Percentiles rank a stretch among this genome's conserved stretches.
Conservation (phyloP, 1,140 invertebrate genomes). For the Samia ricini region DNA sequence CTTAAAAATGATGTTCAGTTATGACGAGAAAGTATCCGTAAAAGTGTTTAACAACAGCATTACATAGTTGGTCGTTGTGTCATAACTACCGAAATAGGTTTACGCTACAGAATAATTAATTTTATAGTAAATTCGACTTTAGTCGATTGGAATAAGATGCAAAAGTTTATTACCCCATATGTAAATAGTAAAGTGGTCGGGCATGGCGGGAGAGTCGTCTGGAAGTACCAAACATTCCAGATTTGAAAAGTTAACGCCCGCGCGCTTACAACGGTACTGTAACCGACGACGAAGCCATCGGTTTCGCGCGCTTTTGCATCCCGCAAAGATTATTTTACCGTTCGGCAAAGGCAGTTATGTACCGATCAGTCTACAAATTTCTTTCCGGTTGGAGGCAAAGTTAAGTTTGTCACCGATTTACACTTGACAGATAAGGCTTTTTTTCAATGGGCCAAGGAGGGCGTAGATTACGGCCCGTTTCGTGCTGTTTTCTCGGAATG, state of each 20-base stretch:
- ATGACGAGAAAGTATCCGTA: background rate
- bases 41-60: background rate
- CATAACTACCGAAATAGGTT: background rate
- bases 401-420: constrained; percentile 7
- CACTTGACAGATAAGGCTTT: constrained; percentile 15
- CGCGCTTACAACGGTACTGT: constrained; percentile 49
- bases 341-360: background rate
- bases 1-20: background rate
- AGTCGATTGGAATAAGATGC: background rate
- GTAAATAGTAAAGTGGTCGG: constrained; percentile 9
- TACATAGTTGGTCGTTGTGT: background rate
- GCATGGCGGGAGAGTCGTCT: constrained; percentile 30
- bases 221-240: constrained; percentile 39
- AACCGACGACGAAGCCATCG: constrained; percentile 45
- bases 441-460: constrained; percentile 2
- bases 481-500: constrained; percentile 8
- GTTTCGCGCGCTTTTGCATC: constrained; percentile 53
- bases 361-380: constrained; percentile 2
- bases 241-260: constrained; percentile 40
- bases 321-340: constrained; percentile 3
- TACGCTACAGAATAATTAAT: background rate
- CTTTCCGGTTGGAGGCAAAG: background rate
- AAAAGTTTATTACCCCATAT: background rate
- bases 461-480: constrained; percentile 7
- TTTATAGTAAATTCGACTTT: background rate